Evolutionary conservation across 2,888 invertebrate species (phyloP).

Genomic region (Linnaemya vulpina): DNA sequence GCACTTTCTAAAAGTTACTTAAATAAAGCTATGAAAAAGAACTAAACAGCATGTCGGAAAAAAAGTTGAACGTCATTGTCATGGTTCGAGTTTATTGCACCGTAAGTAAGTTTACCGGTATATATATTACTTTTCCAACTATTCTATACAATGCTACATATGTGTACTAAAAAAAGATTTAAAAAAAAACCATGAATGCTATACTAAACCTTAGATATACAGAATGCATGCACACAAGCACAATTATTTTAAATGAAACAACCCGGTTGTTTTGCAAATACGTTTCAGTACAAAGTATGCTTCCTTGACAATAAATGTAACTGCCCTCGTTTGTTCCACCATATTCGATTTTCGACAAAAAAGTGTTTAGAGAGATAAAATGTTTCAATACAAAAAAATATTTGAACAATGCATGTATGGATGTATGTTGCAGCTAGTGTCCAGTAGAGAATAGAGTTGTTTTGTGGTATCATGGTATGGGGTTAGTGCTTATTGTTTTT

Average conservation of each 20-base stretch:
- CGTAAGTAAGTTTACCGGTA: constrained; percentile 62
- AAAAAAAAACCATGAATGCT: constrained; percentile 56
- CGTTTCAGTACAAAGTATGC: constrained; percentile 46
- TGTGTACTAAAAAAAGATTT: constrained; percentile 42
- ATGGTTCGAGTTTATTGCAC: constrained; percentile 71
- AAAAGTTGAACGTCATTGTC: constrained; percentile 67
- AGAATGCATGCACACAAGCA: constrained; percentile 18
- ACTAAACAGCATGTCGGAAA: constrained; percentile 22
- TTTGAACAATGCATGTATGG: constrained; percentile 20
- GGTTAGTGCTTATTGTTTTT: constrained; percentile 32
- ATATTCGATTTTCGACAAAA: constrained; percentile 21
- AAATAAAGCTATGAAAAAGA: constrained; percentile 27
- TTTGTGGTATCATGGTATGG: constrained; percentile 22
- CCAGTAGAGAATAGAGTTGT: constrained; percentile 24
- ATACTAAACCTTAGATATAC: constrained; percentile 45
- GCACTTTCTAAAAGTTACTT: constrained; percentile 47
- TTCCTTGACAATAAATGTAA: constrained; percentile 63
- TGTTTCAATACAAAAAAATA: constrained; percentile 30
- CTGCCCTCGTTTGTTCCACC: constrained; percentile 1
- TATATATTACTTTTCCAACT: constrained; percentile 15
- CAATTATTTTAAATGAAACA: constrained; percentile 48
- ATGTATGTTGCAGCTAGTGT: constrained; percentile 46
- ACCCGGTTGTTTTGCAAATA: constrained; percentile 60
- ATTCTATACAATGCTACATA: constrained; percentile 16
- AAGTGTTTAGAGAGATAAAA: constrained; percentile 29